Conservation (phyloP, 2,888 invertebrate genomes). For the Drosophila niveifrons region DNA sequence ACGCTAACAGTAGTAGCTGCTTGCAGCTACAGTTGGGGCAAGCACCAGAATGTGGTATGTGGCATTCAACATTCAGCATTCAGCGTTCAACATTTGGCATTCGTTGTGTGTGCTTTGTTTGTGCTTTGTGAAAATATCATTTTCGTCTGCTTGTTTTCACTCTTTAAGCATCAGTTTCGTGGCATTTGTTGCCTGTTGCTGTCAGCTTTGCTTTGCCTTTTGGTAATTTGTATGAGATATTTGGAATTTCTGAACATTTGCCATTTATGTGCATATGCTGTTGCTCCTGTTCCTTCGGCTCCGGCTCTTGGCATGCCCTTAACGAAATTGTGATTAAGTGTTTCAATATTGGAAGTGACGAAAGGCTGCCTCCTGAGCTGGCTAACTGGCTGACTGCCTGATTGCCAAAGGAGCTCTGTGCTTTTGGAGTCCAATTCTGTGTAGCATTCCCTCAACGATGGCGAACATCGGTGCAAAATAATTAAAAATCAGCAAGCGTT, state of each 20-base stretch:
- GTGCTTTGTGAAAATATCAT: slow-evolving; percentile 66
- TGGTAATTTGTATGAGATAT: slow-evolving; percentile 79
- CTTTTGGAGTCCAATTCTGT: slow-evolving; percentile 13
- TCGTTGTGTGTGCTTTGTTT: slow-evolving; percentile 16
- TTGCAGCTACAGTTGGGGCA: slow-evolving; percentile 43
- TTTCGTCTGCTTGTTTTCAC: slow-evolving; percentile 54
- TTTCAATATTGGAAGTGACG: slow-evolving; percentile 79
- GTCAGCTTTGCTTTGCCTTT: slow-evolving; percentile 51
- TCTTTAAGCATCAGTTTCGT: slow-evolving; percentile 28
- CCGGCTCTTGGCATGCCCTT: slow-evolving; percentile 60
- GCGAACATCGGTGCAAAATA: slow-evolving; percentile 75
- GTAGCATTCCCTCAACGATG: slow-evolving; percentile 46
- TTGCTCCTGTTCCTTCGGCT: not conserved
- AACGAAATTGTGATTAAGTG: slow-evolving; percentile 80
- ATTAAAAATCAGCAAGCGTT: slow-evolving; percentile 77
- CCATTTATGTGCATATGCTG: slow-evolving; percentile 70
- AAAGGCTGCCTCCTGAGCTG: slow-evolving; percentile 49
- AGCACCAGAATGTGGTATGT: slow-evolving; percentile 64
- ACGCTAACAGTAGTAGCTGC: not conserved
- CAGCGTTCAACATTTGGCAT: slow-evolving; percentile 34
- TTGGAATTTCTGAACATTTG: slow-evolving; percentile 68
- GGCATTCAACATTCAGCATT: slow-evolving; percentile 49
- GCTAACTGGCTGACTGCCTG: slow-evolving; percentile 13
- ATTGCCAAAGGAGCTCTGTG: slow-evolving; percentile 38
- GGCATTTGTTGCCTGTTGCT: slow-evolving; percentile 29